phyloP scores from a whole-genome alignment of 2,888 invertebrate species.

The Saturnia japonica region DNA sequence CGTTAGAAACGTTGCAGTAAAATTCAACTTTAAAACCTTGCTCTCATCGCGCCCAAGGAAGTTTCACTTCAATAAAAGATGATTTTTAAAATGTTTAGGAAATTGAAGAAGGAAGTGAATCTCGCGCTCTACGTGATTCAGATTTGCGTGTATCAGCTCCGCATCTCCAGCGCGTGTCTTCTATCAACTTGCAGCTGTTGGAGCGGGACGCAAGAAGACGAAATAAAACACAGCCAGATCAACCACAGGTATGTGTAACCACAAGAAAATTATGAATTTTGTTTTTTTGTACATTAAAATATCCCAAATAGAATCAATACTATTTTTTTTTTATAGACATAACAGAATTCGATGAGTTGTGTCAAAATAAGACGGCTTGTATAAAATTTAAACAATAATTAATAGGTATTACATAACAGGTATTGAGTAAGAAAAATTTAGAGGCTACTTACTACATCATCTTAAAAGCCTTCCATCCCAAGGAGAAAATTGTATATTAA shows the following conservation, averaged over 20 bases:
- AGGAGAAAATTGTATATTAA: too few relatives aligned
- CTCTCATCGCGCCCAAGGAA: too few relatives aligned
- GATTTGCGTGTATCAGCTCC: constrained; percentile 89
- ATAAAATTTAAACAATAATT: background rate
- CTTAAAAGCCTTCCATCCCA: too few relatives aligned
- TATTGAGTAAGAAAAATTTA: too few relatives aligned
- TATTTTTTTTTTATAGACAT: background rate
- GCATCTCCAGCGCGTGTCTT: constrained; percentile 90
- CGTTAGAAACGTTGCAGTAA: too few relatives aligned
- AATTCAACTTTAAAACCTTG: too few relatives aligned
- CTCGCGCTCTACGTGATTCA: constrained; percentile 86
- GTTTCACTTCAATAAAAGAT: too few relatives aligned
- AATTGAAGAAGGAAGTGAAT: constrained; percentile 87
- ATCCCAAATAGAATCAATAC: background rate
- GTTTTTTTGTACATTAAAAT: background rate
- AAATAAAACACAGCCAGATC: constrained; percentile 79
- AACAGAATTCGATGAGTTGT: too few relatives aligned
- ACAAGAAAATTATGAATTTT: too few relatives aligned
- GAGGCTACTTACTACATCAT: too few relatives aligned
- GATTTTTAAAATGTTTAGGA: constrained; percentile 61
- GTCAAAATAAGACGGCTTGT: too few relatives aligned
- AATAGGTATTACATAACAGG: too few relatives aligned
- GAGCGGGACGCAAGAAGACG: constrained; percentile 87
- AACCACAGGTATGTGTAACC: constrained; percentile 68
- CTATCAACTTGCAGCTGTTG: constrained; percentile 90